Evolutionary conservation across 2,797 vertebrate species (phyloP).

Genomic region (Tiaroga cobitis): DNA sequence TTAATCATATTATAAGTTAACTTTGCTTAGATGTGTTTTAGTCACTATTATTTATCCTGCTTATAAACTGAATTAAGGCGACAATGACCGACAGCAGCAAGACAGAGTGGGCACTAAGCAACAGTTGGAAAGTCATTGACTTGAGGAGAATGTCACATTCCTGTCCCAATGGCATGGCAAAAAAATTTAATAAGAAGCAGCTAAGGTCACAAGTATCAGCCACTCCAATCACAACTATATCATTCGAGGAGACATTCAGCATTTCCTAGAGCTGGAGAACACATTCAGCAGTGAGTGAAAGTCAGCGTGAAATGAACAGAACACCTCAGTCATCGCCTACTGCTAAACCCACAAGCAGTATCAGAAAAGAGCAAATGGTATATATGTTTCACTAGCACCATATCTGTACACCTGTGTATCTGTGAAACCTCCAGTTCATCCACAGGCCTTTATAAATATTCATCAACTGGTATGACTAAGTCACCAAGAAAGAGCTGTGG

Average conservation of each 20-base stretch:
- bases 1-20: no score
- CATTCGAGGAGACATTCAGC: neutral
- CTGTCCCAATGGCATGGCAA: slow-evolving; percentile 18
- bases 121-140: slow-evolving; percentile 1
- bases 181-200: slow-evolving; percentile 12
- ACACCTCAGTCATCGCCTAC: slow-evolving; percentile 1
- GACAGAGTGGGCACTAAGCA: neutral
- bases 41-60: neutral
- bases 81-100: neutral
- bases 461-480: slow-evolving; percentile 8
- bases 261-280: slow-evolving; percentile 11
- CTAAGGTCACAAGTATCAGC: slow-evolving; percentile 10
- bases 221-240: slow-evolving; percentile 9
- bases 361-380: slow-evolving; percentile 8
- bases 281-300: neutral
- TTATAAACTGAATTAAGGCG: neutral
- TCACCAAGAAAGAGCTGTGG: slow-evolving; percentile 14
- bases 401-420: neutral
- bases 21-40: neutral
- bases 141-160: slow-evolving; percentile 15
- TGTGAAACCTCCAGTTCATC: slow-evolving; percentile 8
- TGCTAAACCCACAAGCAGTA: neutral
- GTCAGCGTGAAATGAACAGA: slow-evolving; percentile 30
- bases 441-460: slow-evolving; percentile 29
- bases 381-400: neutral